Evolutionary conservation across 2,113 vertebrate genomes (phyloP).

Genomic region (Cathartes aura): DNA sequence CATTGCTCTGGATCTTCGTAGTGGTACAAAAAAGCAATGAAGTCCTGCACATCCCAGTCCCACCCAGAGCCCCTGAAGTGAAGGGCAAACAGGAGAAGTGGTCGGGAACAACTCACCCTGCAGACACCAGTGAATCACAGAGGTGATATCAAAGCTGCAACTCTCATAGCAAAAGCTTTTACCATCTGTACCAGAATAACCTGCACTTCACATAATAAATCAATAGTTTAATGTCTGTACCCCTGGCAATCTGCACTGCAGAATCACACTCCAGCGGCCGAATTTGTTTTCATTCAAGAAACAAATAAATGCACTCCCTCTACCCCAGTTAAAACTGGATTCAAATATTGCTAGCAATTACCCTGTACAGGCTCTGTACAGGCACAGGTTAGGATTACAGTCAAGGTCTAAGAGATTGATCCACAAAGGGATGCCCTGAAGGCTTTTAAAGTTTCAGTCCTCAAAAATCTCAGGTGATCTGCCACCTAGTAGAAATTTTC

Average conservation of each 20-base stretch:
- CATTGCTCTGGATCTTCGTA: background rate
- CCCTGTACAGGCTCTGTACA: background rate
- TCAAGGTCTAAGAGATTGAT: background rate
- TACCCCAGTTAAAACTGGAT: background rate
- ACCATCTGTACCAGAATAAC: background rate
- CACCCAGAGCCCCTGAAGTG: background rate
- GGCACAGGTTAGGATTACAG: background rate
- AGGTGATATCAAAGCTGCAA: background rate
- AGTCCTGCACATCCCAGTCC: background rate
- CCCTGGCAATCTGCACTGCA: background rate
- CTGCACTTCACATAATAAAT: background rate
- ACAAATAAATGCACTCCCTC: fast-evolving
- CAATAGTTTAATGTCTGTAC: background rate
- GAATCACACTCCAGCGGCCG: background rate
- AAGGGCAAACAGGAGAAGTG: background rate
- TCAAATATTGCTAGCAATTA: background rate
- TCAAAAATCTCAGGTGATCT: background rate
- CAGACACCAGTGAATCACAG: background rate
- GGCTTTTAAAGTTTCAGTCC: background rate
- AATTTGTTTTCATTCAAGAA: background rate
- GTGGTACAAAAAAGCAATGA: background rate
- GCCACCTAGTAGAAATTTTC: background rate
- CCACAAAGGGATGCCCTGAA: background rate
- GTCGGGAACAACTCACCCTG: background rate
- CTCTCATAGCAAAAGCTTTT: background rate